Evolutionary conservation across 2,113 vertebrate species (phyloP).

Genomic region (Alces alces): DNA sequence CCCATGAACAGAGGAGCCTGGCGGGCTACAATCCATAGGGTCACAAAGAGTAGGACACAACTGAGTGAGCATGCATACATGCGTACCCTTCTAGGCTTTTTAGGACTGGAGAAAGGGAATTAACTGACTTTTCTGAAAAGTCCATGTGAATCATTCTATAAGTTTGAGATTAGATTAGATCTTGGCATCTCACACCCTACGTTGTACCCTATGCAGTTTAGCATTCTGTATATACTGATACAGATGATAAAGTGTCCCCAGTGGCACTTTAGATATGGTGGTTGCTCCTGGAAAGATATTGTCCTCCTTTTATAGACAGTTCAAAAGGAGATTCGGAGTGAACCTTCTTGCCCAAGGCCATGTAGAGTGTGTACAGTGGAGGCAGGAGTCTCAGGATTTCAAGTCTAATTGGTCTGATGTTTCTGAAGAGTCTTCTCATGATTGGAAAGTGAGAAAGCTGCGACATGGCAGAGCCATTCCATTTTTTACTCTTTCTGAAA

Average conservation of each 20-base stretch:
- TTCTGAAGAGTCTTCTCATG: background rate
- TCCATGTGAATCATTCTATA: background rate
- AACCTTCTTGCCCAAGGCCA: background rate
- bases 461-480: background rate
- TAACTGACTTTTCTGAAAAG: constrained; percentile 39
- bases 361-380: background rate
- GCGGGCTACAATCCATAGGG: background rate
- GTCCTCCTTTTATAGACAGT: background rate
- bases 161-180: background rate
- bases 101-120: constrained; percentile 24
- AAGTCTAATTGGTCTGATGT: background rate
- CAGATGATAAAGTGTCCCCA: background rate
- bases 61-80: background rate
- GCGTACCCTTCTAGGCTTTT: background rate
- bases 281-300: background rate
- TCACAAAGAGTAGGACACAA: background rate
- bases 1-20: background rate
- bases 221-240: background rate
- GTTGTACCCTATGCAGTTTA: background rate
- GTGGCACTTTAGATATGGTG: background rate
- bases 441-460: background rate
- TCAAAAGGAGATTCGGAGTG: background rate
- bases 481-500: background rate
- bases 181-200: background rate
- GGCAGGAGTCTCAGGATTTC: background rate